These are phyloP conservation scores for Galerucella pusilla DNA, from an alignment of 2,888 invertebrate species.

Conservation along the genomic window DNA sequence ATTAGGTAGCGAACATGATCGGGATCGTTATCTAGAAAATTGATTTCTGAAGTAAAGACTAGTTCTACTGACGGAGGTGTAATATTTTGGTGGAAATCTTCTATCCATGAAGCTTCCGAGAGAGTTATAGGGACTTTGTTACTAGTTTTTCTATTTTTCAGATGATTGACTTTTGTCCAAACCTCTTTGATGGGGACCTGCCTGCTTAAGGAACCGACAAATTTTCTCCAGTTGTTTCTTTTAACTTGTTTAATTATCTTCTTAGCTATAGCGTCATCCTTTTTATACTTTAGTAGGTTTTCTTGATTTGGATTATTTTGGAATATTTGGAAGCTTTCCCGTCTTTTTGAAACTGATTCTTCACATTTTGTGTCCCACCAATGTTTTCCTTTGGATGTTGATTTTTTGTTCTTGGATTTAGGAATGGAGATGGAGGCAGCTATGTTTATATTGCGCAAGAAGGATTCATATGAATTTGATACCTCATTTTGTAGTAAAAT, in stretches of 20 bases:
- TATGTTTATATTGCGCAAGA: not conserved
- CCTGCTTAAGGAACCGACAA: slow-evolving; percentile 14
- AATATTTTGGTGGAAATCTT: not conserved
- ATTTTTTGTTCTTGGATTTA: slow-evolving; percentile 12
- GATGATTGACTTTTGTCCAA: slow-evolving; percentile 25
- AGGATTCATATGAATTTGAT: not conserved
- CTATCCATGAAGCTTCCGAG: slow-evolving; percentile 24
- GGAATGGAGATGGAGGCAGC: slow-evolving; percentile 16
- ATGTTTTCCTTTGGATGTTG: slow-evolving; percentile 13
- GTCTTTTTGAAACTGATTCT: slow-evolving; percentile 8
- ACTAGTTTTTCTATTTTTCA: slow-evolving; percentile 17
- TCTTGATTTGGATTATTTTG: slow-evolving; percentile 11
- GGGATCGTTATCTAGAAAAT: not conserved
- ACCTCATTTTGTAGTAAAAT: too few species aligned
- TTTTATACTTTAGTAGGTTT: slow-evolving; percentile 14
- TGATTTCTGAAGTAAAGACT: not conserved
- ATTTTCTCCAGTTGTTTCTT: not conserved
- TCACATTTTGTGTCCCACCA: slow-evolving; percentile 22
- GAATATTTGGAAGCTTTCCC: slow-evolving; percentile 2
- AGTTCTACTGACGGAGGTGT: not conserved
- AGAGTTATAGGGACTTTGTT: slow-evolving; percentile 7
- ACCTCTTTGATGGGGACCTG: slow-evolving; percentile 15
- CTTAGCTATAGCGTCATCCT: slow-evolving; percentile 9
- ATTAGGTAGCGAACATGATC: not conserved
- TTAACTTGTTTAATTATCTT: slow-evolving; percentile 11